phyloP scores from a whole-genome alignment of 2,797 vertebrate species.

The Neoniphon sammara region DNA sequence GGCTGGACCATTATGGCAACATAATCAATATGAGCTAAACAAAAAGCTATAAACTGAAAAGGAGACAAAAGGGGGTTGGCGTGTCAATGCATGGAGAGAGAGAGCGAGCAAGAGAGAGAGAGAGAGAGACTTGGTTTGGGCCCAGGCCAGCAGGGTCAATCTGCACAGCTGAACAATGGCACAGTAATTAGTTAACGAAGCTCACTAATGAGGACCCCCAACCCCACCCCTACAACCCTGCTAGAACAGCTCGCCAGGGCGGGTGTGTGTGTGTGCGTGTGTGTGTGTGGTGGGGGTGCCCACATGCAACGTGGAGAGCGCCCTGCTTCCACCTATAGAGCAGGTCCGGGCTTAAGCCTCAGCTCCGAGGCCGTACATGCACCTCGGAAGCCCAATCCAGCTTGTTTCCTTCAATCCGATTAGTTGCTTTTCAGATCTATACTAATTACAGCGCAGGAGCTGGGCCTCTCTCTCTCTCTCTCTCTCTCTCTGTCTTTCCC shows the following conservation, averaged over 20 bases:
- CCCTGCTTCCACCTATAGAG: constrained; percentile 54
- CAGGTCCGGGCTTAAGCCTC: constrained; percentile 59
- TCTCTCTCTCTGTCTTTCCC: constrained; percentile 17
- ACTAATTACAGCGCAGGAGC: constrained; percentile 80
- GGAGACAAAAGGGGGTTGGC: constrained; percentile 66
- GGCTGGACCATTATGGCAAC: constrained; percentile 56
- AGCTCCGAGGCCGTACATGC: constrained; percentile 59
- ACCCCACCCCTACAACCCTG: constrained; percentile 48
- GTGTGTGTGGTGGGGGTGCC: not conserved
- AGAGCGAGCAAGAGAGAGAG: constrained; percentile 16
- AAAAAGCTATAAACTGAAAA: constrained; percentile 65
- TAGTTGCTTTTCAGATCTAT: constrained; percentile 83
- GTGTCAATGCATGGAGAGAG: constrained; percentile 51
- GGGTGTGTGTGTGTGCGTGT: constrained; percentile 5
- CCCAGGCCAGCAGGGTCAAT: constrained; percentile 74
- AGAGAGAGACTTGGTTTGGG: constrained; percentile 61
- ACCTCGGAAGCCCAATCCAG: constrained; percentile 79
- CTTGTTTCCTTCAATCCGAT: constrained; percentile 84
- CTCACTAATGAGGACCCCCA: constrained; percentile 74
- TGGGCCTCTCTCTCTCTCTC: constrained; percentile 47
- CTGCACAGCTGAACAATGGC: constrained; percentile 73
- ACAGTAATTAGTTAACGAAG: constrained; percentile 81
- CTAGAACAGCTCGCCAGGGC: constrained; percentile 23
- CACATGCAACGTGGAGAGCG: constrained; percentile 33
- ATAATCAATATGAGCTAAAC: constrained; percentile 70